Base-by-base conservation (phyloP, 2,888 invertebrate species). In the Podotricha telesiphe region DNA sequence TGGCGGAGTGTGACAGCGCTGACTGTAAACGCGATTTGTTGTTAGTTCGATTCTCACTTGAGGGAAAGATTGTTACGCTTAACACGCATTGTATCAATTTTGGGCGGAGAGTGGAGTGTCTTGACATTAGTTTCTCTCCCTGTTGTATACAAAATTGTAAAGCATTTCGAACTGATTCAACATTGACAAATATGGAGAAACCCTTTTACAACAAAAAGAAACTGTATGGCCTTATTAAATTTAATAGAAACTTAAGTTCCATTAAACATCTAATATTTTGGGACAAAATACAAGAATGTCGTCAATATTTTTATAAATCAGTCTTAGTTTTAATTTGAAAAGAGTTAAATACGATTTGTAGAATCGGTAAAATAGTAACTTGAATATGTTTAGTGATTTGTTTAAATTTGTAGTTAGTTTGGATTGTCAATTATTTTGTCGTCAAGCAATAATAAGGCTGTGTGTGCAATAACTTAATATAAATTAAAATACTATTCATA, bases 381-480 rank as follows among this genome's bases (percentile, higher is more conserved):
- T n/a, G 28, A 28, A 28, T 28, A 28, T 28, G 6, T 28, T 28
- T 6, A 28, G 28, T 28, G 28, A 28, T 28, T 28, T 28, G 28
- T 28, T 28, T 6, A 28, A 28, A 28, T 6, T 28, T 42, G 45
- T 53, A n/a, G 15, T 50, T 51, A 22, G n/a, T 66, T n/a, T 15
- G 68, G 63, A 70, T 73, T 77, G 86, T 87, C 85, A 87, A 86
- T 86, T 85, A 84, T 74, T 76, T 77, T 79, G 75, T 68, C 69
- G 22, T 65, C 53, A 61, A 53, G 74, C 76, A 77, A 79, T 74
- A 83, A 83, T 74, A 83, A 83, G 86, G 86, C 85, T 88, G 88
- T 85, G 87, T 85, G 82, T 84, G 85, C 85, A 86, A 88, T 86
- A 87, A 83, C 73, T 71, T 66, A 55, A 78, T 75, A 76, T 70